These are phyloP conservation scores for Hucho hucho DNA, from an alignment of 2,113 vertebrate species.

Conservation along the genomic window DNA sequence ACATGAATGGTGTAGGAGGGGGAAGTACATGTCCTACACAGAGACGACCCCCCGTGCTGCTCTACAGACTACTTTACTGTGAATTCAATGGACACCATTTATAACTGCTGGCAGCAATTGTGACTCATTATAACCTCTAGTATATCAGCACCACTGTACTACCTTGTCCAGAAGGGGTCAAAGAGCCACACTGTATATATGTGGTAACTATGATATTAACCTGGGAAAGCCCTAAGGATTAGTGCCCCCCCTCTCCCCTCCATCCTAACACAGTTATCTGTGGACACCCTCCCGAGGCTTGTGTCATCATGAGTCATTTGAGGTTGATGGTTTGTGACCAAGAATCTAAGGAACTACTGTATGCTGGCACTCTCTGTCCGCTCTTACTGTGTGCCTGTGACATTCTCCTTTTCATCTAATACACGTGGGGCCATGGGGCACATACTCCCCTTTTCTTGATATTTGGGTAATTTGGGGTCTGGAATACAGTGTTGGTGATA, in stretches of 20 bases:
- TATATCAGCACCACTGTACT: not conserved
- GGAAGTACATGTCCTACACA: not conserved
- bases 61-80: not conserved
- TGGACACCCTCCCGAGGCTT: not conserved
- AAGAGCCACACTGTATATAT: not conserved
- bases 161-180: not conserved
- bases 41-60: no score
- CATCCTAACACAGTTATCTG: no score
- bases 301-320: not conserved
- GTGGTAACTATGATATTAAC: not conserved
- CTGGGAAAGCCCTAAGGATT: not conserved
- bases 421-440: not conserved
- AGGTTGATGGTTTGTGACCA: not conserved
- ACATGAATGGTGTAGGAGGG: not conserved
- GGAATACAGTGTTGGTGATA: not conserved
- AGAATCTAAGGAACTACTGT: not conserved
- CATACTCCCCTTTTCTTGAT: no score
- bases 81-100: not conserved
- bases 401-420: not conserved
- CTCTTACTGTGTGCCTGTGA: not conserved
- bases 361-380: not conserved
- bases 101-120: no score
- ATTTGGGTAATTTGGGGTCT: not conserved
- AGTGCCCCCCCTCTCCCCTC: not conserved
- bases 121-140: no score